A percentile compares a stretch with the other conserved stretches of the same genome.
Conservation (phyloP, 2,888 invertebrate genomes). For the Automeris io region DNA sequence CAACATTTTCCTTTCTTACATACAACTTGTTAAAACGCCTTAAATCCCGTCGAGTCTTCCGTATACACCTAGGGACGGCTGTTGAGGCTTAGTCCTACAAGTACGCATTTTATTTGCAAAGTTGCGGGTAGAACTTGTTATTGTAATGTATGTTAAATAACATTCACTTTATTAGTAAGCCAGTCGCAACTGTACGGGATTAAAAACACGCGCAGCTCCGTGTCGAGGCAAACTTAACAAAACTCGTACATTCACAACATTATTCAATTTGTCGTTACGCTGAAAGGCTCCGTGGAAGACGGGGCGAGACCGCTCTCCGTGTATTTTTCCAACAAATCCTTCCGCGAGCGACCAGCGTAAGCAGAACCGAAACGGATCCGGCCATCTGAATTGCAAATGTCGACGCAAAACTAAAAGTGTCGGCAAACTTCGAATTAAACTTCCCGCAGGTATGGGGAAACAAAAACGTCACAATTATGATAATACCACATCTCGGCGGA, state of each 20-base stretch:
- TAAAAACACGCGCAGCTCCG: slow-evolving; percentile 3
- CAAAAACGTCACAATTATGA: slow-evolving; percentile 77
- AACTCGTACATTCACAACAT: slow-evolving; percentile 28
- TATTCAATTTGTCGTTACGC: slow-evolving; percentile 62
- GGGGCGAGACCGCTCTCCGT: slow-evolving; percentile 50
- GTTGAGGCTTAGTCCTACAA: too few species aligned
- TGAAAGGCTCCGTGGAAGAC: slow-evolving; percentile 44
- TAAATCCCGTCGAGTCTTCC: too few species aligned
- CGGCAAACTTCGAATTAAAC: slow-evolving; percentile 74
- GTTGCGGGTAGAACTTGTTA: too few species aligned
- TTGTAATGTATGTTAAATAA: too few species aligned
- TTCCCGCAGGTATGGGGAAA: slow-evolving; percentile 71
- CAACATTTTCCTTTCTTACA: too few species aligned
- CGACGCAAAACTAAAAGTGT: slow-evolving; percentile 73
- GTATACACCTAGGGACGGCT: too few species aligned
- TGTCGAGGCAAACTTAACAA: slow-evolving; percentile 2
- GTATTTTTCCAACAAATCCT: slow-evolving; percentile 68
- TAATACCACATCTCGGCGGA: slow-evolving; percentile 72
- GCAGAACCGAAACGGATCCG: slow-evolving; percentile 48
- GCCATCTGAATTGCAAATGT: slow-evolving; percentile 54
- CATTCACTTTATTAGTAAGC: too few species aligned
- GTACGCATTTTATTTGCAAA: too few species aligned
- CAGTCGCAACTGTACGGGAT: slow-evolving; percentile 1
- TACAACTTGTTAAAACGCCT: too few species aligned
- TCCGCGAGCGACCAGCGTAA: slow-evolving; percentile 40